phyloP scores from a whole-genome alignment of 2,113 vertebrate species.

The Hemibagrus wyckioides region DNA sequence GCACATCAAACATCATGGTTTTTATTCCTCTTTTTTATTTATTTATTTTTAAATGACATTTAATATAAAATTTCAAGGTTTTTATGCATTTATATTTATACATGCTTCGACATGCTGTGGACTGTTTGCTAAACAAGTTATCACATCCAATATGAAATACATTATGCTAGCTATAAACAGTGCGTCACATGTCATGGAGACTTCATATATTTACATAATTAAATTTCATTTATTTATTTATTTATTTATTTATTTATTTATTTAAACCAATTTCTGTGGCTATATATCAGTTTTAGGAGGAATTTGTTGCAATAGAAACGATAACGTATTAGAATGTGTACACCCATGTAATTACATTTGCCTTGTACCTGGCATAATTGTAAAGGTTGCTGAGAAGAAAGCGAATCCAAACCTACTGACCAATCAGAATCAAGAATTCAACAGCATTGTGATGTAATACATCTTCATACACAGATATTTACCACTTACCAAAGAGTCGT shows the following conservation, averaged over 20 bases:
- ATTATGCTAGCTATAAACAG: not conserved
- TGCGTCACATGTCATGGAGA: not conserved
- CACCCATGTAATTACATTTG: not conserved
- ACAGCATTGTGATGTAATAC: not conserved
- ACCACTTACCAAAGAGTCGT: constrained; percentile 26
- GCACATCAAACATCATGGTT: not conserved
- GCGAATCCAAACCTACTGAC: not conserved
- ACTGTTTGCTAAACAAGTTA: not conserved
- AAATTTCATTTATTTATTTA: no score
- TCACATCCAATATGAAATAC: not conserved
- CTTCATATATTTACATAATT: not conserved
- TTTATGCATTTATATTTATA: not conserved
- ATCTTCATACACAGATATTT: constrained; percentile 23
- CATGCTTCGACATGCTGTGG: not conserved
- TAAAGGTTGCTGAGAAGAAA: not conserved
- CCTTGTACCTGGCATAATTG: not conserved
- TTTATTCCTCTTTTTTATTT: not conserved
- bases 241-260: no score
- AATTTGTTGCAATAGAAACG: not conserved
- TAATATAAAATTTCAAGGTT: not conserved
- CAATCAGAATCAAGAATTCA: not conserved
- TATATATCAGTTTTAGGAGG: not conserved
- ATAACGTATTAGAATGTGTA: not conserved
- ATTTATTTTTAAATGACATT: not conserved
- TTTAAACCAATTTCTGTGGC: not conserved